Evolutionary conservation across 1,140 invertebrate species (phyloP), one percentile per base, ranked within the genome.

Genomic region (Sycophila sp.): DNA sequence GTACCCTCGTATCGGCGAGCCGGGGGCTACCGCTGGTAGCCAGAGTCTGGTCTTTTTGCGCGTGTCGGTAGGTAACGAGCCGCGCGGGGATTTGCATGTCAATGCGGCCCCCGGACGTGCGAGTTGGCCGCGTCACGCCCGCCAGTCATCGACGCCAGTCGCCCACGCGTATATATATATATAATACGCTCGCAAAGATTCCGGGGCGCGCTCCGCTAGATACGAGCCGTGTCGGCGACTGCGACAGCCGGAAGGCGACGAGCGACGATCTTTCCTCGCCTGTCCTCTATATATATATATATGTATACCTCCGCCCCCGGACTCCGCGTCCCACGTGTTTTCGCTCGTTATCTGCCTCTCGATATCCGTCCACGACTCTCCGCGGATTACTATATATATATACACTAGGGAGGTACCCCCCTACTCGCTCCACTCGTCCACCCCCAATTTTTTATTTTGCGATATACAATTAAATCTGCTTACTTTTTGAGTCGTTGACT

Each of bases 111-210:
- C 30, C 63, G 13, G 47, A 32, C 49, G n/a, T 17, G 7, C 22
- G 34, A n/a, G 17, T 1, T n/a, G 17, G 11, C 22, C 59, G 73
- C 74, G 77, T 81, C 78, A 82, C 78, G 77, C 60, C 78, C 75
- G 80, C 78, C 79, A 81, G 74, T 80, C 80, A 80, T 78, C 80
- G 78, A 74, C 76, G 80, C 79, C 77, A 76, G 67, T 80, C 79
- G 75, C 77, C 78, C 77, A 80, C 79, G 73, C 78, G 73, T n/a
- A n/a, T n/a, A n/a, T n/a, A n/a, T n/a, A n/a, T n/a, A n/a, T n/a
- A n/a, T n/a, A n/a, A n/a, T n/a, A n/a, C 73, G 78, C 77, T 77
- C 76, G 77, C 75, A 80, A 79, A 79, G 79, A 81, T 80, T 80
- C 77, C 78, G 72, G 75, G 74, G 73, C 65, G 73, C 72, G 74